Evolutionary conservation across 2,113 vertebrate genomes (phyloP), one percentile per base, ranked within the genome.

Genomic region (Podarcis cretensis): DNA sequence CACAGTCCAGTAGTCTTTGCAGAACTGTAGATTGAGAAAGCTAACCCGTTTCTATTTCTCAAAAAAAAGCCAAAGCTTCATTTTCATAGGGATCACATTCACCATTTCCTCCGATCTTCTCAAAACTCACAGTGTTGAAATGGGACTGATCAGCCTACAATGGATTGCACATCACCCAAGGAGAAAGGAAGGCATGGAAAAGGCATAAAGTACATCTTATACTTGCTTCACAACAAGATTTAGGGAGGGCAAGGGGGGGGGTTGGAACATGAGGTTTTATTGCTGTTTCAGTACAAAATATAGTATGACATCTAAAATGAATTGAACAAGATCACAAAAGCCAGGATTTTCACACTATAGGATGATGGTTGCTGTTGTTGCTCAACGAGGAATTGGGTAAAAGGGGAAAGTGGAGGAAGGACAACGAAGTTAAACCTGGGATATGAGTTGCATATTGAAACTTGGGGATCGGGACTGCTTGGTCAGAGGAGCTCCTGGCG

Each of bases 371-470:
- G 91, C 94, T 86, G 88, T 92, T 95, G 90, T 92, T 92, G 89
- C 91, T 91, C 94, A 96, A 94, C 92, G 93, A 97, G 94, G 96
- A 96, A 97, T 86, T 94, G 96, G 89, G 93, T 94, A 92, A 92
- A 85, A 87, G 84, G 63, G 87, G 85, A 92, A 91, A 73, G 92
- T 82, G 82, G 86, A 93, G 90, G 91, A 90, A 93, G 83, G 91
- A 84, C 76, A 71, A 93, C 87, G 88, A 95, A 94, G 87, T 96
- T 98, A 99, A 95, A 99, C 98, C 97, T 99, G 99, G 94, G 99
- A 99, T 98, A 99, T 99, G 95, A 99, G 97, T 98, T 99, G 99
- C 99, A 99, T 99, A 98, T 99, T 99, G 97, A 99, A 99, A 96
- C 99, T 99, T 92, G 99, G 99, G 89, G 99, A 99, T 95, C 98